Base-by-base conservation (phyloP, 1,140 invertebrate genomes). In the Lordiphosa clarofinis region DNA sequence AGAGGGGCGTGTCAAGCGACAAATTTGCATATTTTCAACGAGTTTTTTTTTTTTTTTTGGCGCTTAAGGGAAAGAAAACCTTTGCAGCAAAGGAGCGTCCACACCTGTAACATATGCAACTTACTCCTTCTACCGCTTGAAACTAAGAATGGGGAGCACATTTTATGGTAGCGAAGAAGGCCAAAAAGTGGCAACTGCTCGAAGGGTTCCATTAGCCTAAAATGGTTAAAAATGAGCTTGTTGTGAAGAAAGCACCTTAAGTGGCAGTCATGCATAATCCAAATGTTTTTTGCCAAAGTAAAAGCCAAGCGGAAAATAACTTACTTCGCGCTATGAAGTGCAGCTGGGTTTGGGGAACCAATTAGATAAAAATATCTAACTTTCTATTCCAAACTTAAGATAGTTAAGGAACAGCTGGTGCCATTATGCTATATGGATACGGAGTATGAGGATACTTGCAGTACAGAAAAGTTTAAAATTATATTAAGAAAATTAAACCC, bases 21-120 rank as follows among this genome's bases (percentile, higher is more conserved):
- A 72, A 60, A 81, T 81, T 82, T 81, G 57, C 76, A 76, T 81
- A 72, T 82, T 72, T 76, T 55, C 28, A 47, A 49, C 60, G 37
- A 63, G 52, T n/a, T n/a, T n/a, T 55, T 61, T 65, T 67, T 44
- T 52, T 46, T 35, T 9, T 10, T 42, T 33, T 28, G 62, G 46
- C 50, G 40, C 48, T 33, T 28, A 52, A 43, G 52, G 57, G 21
- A 38, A 44, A 40, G 37, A 24, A 59, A 47, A 58, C 47, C 48
- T 50, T 36, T 38, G 56, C 21, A 39, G 24, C 37, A 56, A 48
- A 15, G 36, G 33, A 5, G 33, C n/a, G 55, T 47, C 53, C 46
- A 56, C 64, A 58, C 49, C 54, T 58, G 63, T 8, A 13, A 21
- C 36, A 46, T 33, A 64, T 42, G 44, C 13, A 13, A 36, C n/a